Conservation (phyloP, 2,113 vertebrate genomes). For the Thymallus thymallus region DNA sequence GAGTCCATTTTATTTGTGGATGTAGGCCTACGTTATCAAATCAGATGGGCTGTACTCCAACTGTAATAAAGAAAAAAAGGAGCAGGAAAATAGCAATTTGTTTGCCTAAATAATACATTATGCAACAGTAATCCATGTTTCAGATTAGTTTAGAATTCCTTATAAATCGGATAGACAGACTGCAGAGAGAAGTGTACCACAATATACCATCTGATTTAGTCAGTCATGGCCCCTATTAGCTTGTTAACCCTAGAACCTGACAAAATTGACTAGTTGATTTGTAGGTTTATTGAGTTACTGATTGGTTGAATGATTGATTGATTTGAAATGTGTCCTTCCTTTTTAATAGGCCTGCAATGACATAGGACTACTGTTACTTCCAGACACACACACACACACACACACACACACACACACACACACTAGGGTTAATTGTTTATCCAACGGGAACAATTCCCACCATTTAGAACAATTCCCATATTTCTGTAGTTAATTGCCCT, state of each 20-base stretch:
- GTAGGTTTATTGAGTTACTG: background rate
- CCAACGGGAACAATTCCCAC: conserved; percentile 42
- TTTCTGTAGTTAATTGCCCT: conserved; percentile 35
- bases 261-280: background rate
- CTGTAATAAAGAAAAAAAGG: too few relatives aligned
- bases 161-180: too few relatives aligned
- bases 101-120: too few relatives aligned
- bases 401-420: conserved; percentile 19
- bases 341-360: background rate
- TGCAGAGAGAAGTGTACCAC: too few relatives aligned
- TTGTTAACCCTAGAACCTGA: background rate
- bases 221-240: background rate
- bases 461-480: conserved; percentile 49
- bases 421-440: conserved; percentile 28
- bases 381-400: conserved; percentile 12
- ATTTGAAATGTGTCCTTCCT: too few relatives aligned
- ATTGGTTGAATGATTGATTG: background rate
- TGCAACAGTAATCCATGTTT: too few relatives aligned
- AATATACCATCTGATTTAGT: too few relatives aligned
- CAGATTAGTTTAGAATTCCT: too few relatives aligned
- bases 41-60: too few relatives aligned
- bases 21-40: too few relatives aligned
- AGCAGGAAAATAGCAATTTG: too few relatives aligned
- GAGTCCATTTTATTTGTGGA: background rate
- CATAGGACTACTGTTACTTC: background rate